phyloP scores from a whole-genome alignment of 2,888 invertebrate species.

The Platycheirus rosarum region DNA sequence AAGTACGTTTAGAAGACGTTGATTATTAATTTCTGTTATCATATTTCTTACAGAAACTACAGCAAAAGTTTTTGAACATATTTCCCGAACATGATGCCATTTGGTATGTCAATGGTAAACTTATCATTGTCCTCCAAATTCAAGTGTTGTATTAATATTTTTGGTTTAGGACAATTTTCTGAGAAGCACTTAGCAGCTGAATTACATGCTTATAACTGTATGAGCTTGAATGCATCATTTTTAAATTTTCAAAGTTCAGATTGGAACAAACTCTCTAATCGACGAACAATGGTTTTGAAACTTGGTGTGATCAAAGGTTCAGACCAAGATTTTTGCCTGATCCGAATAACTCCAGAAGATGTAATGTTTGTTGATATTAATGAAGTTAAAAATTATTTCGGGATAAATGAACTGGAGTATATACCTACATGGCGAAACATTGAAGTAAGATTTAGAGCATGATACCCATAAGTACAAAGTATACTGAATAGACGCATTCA shows the following conservation, averaged over 20 bases:
- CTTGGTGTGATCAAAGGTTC: constrained; percentile 76
- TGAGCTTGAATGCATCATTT: constrained; percentile 77
- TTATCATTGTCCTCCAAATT: no score
- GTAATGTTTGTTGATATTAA: constrained; percentile 78
- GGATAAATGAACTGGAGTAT: constrained; percentile 77
- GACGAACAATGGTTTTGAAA: constrained; percentile 78
- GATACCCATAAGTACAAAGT: no score
- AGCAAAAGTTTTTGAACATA: constrained; percentile 78
- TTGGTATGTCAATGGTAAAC: constrained; percentile 78
- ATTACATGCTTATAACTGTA: constrained; percentile 78
- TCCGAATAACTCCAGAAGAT: constrained; percentile 79
- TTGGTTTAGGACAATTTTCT: constrained; percentile 78
- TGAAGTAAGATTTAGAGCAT: constrained; percentile 75
- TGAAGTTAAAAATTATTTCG: constrained; percentile 78
- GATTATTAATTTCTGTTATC: no score
- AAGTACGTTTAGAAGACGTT: no score
- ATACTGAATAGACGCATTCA: no score
- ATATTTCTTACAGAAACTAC: constrained; percentile 75
- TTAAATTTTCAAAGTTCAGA: constrained; percentile 78
- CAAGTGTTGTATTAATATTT: no score
- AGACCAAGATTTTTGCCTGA: constrained; percentile 75
- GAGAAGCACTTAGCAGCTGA: constrained; percentile 79
- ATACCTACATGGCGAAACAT: constrained; percentile 79
- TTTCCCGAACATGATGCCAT: constrained; percentile 79
- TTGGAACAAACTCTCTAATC: constrained; percentile 80